Evolutionary conservation across 2,797 vertebrate species (phyloP).

Genomic region (Craterocephalus amniculus): DNA sequence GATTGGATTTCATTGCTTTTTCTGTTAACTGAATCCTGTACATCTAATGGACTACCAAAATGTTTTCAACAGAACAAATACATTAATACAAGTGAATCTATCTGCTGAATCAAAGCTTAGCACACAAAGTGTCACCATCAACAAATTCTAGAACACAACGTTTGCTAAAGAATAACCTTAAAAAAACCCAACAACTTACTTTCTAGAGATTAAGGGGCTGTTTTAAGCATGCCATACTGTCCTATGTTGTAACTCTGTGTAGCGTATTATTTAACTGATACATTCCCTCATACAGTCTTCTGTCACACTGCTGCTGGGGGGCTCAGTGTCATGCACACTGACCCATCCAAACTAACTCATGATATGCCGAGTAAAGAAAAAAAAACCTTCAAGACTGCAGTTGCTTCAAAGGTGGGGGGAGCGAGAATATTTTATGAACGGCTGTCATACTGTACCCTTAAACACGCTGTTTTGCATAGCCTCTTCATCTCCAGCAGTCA

Average conservation of each 20-base stretch:
- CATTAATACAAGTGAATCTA: not conserved
- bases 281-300: not conserved
- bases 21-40: conserved; percentile 1
- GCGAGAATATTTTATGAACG: not conserved
- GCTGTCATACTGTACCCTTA: not conserved
- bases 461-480: not conserved
- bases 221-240: not conserved
- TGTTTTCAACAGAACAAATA: not conserved
- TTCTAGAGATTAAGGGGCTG: not conserved
- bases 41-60: not conserved
- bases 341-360: not conserved
- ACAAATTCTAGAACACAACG: not conserved
- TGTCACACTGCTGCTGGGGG: not conserved
- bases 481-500: not conserved
- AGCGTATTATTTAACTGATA: conserved; percentile 7
- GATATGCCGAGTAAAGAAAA: not conserved
- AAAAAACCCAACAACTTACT: no score
- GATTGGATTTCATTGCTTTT: not conserved
- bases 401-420: not conserved
- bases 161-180: no score
- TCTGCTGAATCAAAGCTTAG: not conserved
- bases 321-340: not conserved
- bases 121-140: not conserved
- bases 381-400: not conserved
- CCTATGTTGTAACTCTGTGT: not conserved